Base-by-base conservation (phyloP, 2,797 vertebrate species). In the Chrysolophus pictus region DNA sequence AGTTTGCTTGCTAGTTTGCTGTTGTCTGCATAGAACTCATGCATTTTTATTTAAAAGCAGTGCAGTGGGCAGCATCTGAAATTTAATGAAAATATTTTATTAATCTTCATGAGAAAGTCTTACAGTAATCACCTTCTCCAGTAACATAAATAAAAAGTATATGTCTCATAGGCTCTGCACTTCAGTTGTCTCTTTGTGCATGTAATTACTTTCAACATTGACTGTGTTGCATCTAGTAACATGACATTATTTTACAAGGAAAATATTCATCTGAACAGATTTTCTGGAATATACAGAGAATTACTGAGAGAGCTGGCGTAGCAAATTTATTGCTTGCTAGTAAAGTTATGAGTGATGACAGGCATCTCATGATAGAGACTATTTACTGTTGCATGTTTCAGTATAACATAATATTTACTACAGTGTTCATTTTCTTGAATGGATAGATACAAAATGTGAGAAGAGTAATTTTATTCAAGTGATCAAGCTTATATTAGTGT, bases 21-120 rank as follows among this genome's bases (percentile, higher is more conserved):
- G 89, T 79, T 96, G 94, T 96, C 93, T 96, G 3, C 97, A 91
- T 92, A 93, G 74, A 87, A 91, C 97, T 74, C 91, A 88, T 93
- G 64, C 94, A 60, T 96, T 97, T 95, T 97, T 97, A 97, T 97
- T 97, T 97, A 95, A 97, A 95, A 94, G 88, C 96, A 96, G 91
- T 91, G 91, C 88, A 91, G 88, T 97, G 79, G 93, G 81, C 88
- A 96, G 76, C 92, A 84, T 95, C 94, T 96, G 93, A 96, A 97
- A 95, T 89, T 96, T 96, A 96, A 95, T 87, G 80, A 88, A 81
- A 95, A 86, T 90, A 85, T 49, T 92, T 96, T 93, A 69, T 73
- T 92, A 83, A 77, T 94, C 76, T 94, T 91, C 78, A 87, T 89
- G 88, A 88, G 96, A 91, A 95, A 94, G 62, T 75, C 47, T 88